A percentile compares a stretch with the other conserved stretches of the same genome.
phyloP scores from a whole-genome alignment of 2,113 vertebrate genomes.

The Hippocampus zosterae region DNA sequence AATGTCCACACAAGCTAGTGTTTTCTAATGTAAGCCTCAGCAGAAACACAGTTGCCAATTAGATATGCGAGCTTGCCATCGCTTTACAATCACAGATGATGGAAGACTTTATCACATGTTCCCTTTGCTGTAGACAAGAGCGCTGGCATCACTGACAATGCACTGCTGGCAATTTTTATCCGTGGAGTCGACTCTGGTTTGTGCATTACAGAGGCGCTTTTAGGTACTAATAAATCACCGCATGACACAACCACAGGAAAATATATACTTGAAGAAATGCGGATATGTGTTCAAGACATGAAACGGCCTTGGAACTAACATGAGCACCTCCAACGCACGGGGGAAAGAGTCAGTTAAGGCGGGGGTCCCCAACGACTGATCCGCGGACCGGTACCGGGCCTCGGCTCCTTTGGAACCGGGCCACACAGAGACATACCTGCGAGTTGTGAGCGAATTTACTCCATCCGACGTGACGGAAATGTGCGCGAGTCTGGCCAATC shows the following conservation, averaged over 20 bases:
- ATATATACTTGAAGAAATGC: neutral
- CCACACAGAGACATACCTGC: no score
- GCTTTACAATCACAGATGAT: neutral
- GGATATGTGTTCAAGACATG: neutral
- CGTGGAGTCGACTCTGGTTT: neutral
- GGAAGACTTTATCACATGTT: neutral
- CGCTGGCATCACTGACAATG: neutral
- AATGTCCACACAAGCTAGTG: neutral
- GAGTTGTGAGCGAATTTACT: no score
- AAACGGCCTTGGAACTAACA: neutral
- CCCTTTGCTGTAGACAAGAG: neutral
- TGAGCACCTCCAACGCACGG: neutral
- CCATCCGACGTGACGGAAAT: no score
- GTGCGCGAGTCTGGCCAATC: no score
- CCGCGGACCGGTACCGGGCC: no score
- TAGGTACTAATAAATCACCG: neutral
- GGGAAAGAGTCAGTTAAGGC: no score
- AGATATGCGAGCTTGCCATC: neutral
- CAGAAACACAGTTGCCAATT: neutral
- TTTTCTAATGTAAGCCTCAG: neutral
- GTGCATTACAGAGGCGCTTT: neutral
- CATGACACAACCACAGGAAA: neutral
- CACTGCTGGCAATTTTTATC: neutral
- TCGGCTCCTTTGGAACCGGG: no score
- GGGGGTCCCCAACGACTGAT: no score